These are phyloP conservation scores for Dendrocincla fuliginosa DNA, from an alignment of 2,797 vertebrate genomes.

Conservation along the genomic window DNA sequence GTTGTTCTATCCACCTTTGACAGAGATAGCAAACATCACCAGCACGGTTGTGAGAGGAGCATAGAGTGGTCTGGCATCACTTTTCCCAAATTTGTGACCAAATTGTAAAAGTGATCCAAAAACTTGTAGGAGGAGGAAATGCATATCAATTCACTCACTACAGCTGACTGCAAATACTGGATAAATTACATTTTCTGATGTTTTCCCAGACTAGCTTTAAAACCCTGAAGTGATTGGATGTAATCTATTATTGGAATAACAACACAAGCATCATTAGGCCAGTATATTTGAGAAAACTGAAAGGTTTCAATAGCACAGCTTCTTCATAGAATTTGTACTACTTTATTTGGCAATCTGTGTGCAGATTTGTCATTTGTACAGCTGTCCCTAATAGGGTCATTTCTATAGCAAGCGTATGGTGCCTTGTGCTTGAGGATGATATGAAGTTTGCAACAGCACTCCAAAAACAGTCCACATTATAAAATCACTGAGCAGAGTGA, in stretches of 20 bases:
- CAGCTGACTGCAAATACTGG: not conserved
- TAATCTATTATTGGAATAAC: not conserved
- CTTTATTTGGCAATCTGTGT: not conserved
- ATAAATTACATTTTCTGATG: not conserved
- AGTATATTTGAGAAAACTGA: not conserved
- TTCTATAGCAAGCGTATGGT: not conserved
- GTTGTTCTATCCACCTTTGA: slow-evolving; percentile 74
- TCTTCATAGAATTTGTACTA: not conserved
- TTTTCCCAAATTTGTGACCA: not conserved
- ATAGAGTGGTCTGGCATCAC: not conserved
- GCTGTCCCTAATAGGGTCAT: not conserved
- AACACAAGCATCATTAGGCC: not conserved
- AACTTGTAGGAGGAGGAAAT: not conserved
- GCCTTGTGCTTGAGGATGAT: not conserved
- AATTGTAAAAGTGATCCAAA: not conserved
- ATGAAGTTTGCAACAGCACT: not conserved
- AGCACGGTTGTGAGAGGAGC: not conserved
- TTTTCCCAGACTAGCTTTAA: not conserved
- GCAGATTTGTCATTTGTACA: slow-evolving; percentile 18
- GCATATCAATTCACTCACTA: not conserved
- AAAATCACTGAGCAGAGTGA: slow-evolving; percentile 11
- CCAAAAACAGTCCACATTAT: not conserved
- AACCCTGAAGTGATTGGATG: not conserved
- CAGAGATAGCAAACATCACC: not conserved
- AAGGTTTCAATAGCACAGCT: not conserved